Percentiles rank a stretch among this genome's conserved stretches.
Conservation (phyloP, 2,113 vertebrate genomes). For the Rhinopithecus roxellana region DNA sequence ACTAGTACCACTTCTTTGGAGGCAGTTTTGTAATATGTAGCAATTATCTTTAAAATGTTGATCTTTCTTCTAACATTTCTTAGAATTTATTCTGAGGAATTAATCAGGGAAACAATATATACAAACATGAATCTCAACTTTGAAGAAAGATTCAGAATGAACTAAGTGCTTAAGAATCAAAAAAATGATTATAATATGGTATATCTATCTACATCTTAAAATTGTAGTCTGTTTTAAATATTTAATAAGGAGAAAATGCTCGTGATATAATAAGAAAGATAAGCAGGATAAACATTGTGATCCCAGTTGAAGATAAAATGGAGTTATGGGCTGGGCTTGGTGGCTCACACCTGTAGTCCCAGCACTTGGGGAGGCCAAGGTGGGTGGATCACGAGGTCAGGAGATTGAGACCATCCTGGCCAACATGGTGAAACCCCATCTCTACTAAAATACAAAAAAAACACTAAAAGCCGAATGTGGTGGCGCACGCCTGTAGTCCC, state of each 20-base stretch:
- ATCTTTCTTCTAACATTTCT: conserved; percentile 34
- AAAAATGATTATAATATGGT: background rate
- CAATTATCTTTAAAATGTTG: background rate
- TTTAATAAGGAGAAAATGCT: conserved; percentile 48
- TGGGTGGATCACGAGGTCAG: no score
- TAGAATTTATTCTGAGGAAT: conserved; percentile 26
- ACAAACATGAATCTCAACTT: conserved; percentile 43
- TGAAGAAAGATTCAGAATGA: conserved; percentile 41
- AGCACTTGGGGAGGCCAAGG: no score
- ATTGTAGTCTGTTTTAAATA: conserved; percentile 60
- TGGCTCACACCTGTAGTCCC: no score
- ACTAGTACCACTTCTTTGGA: background rate
- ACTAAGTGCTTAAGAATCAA: conserved; percentile 27
- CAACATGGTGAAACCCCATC: no score
- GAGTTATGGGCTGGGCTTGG: background rate
- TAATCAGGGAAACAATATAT: conserved; percentile 33
- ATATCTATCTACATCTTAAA: conserved; percentile 1
- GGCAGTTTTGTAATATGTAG: background rate
- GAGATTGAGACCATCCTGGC: no score
- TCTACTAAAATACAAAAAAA: no score
- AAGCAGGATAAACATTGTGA: conserved; percentile 2
- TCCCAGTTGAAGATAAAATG: conserved; percentile 44
- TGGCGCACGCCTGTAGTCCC: no score
- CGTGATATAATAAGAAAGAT: conserved; percentile 20
- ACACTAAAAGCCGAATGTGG: no score